A percentile compares a stretch with the other conserved stretches of the same genome.
Evolutionary conservation across 2,113 vertebrate genomes (phyloP).

Genomic region (Beaufortia kweichowensis): DNA sequence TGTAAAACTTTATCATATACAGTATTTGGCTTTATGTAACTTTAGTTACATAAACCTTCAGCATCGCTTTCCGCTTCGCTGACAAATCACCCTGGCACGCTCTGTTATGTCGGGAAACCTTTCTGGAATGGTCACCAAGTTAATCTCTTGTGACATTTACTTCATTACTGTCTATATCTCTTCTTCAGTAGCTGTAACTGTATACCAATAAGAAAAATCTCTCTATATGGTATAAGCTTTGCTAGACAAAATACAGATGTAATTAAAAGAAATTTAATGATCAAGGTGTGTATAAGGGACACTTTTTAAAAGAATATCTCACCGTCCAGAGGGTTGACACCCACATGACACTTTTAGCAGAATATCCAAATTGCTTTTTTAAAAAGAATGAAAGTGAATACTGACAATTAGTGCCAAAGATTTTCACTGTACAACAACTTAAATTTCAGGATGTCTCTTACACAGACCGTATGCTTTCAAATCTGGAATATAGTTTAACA

Average conservation of each 20-base stretch:
- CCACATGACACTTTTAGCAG: no score
- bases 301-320: background rate
- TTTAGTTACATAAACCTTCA: constrained; percentile 13
- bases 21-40: background rate
- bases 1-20: background rate
- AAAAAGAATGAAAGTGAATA: no score
- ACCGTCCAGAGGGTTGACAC: no score
- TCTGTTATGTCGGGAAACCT: constrained; percentile 62
- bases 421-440: no score
- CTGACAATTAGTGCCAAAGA: no score
- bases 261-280: background rate
- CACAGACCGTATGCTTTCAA: no score
- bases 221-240: background rate
- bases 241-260: background rate
- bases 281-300: background rate
- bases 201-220: background rate
- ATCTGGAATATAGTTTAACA: no score
- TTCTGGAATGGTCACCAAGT: constrained; percentile 62
- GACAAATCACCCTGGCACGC: constrained; percentile 23
- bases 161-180: constrained; percentile 9
- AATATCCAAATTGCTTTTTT: no score
- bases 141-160: constrained; percentile 73
- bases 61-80: constrained; percentile 7
- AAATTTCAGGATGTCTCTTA: no score
- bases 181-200: background rate